Evolutionary conservation across 1,140 invertebrate species (phyloP).

Genomic region (Meloidogyne chitwoodi): DNA sequence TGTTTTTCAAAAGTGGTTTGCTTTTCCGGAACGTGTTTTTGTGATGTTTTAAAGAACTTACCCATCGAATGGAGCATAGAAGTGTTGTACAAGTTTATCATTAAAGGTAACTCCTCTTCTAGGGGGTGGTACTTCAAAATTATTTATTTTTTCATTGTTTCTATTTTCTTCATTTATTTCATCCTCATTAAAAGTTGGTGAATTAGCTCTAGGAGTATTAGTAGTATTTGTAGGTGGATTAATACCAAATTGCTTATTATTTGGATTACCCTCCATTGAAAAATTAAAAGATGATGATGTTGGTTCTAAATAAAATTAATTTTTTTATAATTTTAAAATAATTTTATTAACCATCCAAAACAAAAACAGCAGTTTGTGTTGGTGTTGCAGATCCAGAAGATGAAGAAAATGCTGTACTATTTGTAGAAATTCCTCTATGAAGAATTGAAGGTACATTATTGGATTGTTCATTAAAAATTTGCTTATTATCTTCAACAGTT

Average conservation of each 20-base stretch:
- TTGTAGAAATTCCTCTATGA: not conserved
- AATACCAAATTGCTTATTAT: not conserved
- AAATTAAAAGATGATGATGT: not conserved
- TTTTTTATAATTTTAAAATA: not conserved
- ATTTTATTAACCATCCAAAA: not conserved
- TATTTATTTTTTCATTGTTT: not conserved
- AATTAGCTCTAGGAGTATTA: constrained; percentile 5
- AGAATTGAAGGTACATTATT: not conserved
- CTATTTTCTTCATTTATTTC: not conserved
- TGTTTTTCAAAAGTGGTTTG: no score
- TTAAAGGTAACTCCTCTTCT: constrained; percentile 8
- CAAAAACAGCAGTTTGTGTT: not conserved
- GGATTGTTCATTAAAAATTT: not conserved
- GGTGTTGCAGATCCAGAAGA: constrained; percentile 19
- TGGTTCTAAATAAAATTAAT: not conserved
- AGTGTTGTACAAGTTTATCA: constrained; percentile 11
- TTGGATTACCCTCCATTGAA: not conserved
- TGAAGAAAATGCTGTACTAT: not conserved
- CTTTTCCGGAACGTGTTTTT: no score
- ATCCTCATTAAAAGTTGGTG: not conserved
- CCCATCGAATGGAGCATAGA: constrained; percentile 16
- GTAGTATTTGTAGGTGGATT: not conserved
- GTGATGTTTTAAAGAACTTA: not conserved
- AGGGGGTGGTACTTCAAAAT: not conserved
- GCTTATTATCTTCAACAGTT: not conserved